Evolutionary conservation across 2,113 vertebrate species (phyloP).

Genomic region (Ciconia maguari): DNA sequence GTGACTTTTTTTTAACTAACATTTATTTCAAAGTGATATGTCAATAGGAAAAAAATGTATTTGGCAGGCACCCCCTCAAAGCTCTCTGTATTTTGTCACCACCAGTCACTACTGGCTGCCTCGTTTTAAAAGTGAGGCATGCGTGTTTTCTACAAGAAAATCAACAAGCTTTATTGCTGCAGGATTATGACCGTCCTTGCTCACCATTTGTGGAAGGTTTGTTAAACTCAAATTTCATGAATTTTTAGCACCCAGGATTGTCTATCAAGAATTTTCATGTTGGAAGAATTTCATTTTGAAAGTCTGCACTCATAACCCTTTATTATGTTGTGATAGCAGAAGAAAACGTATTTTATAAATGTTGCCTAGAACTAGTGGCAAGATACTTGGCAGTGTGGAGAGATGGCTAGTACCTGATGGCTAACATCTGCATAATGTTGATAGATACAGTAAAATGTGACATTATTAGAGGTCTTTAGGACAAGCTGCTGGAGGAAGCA

Average conservation of each 20-base stretch:
- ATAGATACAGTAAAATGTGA: neutral
- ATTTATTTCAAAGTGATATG: neutral
- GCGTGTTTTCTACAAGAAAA: neutral
- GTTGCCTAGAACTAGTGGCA: neutral
- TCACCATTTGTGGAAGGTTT: neutral
- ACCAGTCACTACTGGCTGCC: neutral
- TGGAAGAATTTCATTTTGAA: neutral
- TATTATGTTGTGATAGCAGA: neutral
- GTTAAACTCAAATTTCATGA: neutral
- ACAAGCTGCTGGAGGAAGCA: neutral
- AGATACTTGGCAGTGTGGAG: neutral
- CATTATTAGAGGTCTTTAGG: neutral
- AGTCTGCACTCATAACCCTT: neutral
- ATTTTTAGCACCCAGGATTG: neutral
- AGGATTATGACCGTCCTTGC: neutral
- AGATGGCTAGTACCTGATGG: neutral
- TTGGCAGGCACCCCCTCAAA: neutral
- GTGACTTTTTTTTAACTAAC: neutral
- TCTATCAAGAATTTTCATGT: neutral
- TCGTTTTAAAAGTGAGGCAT: neutral
- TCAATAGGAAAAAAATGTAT: neutral
- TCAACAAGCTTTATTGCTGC: neutral
- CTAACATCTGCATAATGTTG: neutral
- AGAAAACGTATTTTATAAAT: neutral
- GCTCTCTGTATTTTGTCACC: neutral